phyloP scores from a whole-genome alignment of 2,113 vertebrate species.

The Lophura nycthemera region DNA sequence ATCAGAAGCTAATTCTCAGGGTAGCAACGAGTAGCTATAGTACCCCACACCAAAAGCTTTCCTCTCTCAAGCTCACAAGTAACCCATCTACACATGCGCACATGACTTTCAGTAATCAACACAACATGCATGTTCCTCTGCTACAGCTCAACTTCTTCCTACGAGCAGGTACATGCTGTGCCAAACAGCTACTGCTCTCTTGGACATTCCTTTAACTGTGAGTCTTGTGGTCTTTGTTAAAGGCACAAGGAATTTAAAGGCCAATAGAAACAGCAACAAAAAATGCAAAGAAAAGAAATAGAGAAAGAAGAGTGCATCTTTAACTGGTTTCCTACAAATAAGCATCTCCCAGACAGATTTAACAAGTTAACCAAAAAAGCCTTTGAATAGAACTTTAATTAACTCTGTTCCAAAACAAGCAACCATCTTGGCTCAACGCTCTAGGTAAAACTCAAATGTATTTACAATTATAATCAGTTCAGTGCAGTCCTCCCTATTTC shows the following conservation, averaged over 20 bases:
- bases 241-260: not conserved
- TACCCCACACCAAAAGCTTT: not conserved
- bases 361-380: constrained; percentile 7
- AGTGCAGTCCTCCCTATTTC: not conserved
- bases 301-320: not conserved
- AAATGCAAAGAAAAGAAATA: not conserved
- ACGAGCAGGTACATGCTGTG: rapidly evolving
- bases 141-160: not conserved
- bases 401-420: constrained; percentile 30
- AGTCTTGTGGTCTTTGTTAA: not conserved
- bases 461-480: constrained; percentile 55
- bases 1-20: not conserved
- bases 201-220: not conserved
- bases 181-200: not conserved
- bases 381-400: constrained; percentile 52
- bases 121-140: not conserved
- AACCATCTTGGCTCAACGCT: not conserved
- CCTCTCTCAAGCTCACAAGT: not conserved
- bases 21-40: not conserved
- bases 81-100: not conserved
- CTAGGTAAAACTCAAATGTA: constrained; percentile 28
- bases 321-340: not conserved
- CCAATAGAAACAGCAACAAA: not conserved
- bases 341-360: not conserved
- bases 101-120: not conserved